Percentiles rank a stretch among this genome's conserved stretches.
phyloP scores from a whole-genome alignment of 2,113 vertebrate species.

The Gobiocypris rarus region DNA sequence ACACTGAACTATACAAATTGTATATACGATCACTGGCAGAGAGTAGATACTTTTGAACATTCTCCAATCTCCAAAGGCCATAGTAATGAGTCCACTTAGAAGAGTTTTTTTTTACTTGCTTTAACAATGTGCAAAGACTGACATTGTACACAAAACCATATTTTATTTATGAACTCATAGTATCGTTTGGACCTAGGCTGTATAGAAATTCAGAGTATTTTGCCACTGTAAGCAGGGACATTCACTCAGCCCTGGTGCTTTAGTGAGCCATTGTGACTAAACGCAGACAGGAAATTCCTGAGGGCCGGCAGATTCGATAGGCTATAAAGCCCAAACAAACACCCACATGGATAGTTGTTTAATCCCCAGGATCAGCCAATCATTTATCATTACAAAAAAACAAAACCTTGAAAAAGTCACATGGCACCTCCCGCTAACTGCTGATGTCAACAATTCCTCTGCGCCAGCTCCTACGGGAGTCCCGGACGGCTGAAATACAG shows the following conservation, averaged over 20 bases:
- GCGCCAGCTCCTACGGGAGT: not conserved
- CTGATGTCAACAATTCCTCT: slow-evolving; percentile 26
- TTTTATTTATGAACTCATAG: slow-evolving; percentile 18
- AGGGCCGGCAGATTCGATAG: slow-evolving; percentile 50
- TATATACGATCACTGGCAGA: not conserved
- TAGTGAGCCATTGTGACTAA: slow-evolving; percentile 29
- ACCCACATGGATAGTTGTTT: slow-evolving; percentile 20
- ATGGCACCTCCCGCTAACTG: not conserved
- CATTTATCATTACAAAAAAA: not conserved
- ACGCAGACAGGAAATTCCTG: slow-evolving; percentile 56
- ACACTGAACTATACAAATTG: not conserved
- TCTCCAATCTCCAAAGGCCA: slow-evolving; percentile 17
- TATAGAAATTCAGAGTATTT: slow-evolving; percentile 41
- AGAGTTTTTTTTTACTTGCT: not conserved
- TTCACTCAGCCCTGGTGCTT: slow-evolving; percentile 11
- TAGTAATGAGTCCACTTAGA: not conserved
- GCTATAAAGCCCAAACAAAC: slow-evolving; percentile 56
- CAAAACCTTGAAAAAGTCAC: not conserved
- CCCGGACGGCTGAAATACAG: not conserved
- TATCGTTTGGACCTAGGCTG: not conserved
- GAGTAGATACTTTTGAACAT: slow-evolving; percentile 1
- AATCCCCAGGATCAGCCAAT: slow-evolving; percentile 55
- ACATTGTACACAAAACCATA: not conserved
- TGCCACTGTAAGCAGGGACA: slow-evolving; percentile 44
- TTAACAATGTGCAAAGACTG: not conserved